Conservation (phyloP, 2,113 vertebrate genomes). For the Manacus vitellinus region DNA sequence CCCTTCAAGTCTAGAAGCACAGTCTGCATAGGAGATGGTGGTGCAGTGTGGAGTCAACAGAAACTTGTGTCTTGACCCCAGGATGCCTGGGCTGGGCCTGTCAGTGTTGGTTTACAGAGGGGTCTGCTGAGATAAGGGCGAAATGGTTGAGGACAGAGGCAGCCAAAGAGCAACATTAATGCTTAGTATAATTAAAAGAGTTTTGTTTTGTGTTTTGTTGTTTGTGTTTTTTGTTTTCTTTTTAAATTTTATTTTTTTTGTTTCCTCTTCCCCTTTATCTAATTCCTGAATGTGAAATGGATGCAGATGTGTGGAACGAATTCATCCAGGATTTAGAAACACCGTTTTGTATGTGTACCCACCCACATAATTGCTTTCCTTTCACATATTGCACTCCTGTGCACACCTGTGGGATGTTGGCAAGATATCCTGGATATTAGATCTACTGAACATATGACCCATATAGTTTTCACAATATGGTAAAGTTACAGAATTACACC, state of each 20-base stretch:
- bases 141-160: not conserved
- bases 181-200: not conserved
- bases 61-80: not conserved
- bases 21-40: not conserved
- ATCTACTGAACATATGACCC: not conserved
- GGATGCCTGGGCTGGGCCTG: not conserved
- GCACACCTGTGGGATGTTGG: conserved; percentile 39
- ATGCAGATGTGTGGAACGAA: conserved; percentile 39
- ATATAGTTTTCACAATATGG: not conserved
- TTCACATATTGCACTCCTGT: conserved; percentile 3
- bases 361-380: conserved; percentile 46
- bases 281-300: conserved; percentile 13
- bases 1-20: not conserved
- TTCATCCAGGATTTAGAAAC: conserved; percentile 42
- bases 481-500: conserved; percentile 8
- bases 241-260: not conserved
- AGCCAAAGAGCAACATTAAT: not conserved
- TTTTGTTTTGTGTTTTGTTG: too few relatives aligned
- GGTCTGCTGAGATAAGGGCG: not conserved
- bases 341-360: not conserved
- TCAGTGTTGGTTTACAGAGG: not conserved
- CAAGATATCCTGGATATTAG: not conserved
- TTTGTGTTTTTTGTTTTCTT: too few relatives aligned
- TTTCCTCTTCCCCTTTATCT: not conserved
- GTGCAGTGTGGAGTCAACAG: not conserved